These are phyloP conservation scores for Megastigmus dorsalis DNA, from an alignment of 2,888 invertebrate species.

Conservation along the genomic window DNA sequence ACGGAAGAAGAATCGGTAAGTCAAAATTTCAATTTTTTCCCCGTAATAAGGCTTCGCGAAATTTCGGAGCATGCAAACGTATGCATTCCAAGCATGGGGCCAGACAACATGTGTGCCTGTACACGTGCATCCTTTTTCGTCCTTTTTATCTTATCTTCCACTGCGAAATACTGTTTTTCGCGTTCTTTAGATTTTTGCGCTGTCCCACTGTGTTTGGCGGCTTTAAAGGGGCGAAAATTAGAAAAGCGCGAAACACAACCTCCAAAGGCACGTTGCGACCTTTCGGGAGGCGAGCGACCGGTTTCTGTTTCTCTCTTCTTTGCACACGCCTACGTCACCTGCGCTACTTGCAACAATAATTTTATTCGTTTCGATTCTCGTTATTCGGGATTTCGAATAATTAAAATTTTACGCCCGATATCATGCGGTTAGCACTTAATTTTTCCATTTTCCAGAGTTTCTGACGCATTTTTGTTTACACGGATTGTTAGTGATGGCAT, in stretches of 20 bases:
- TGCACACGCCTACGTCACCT: slow-evolving; percentile 24
- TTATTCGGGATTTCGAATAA: too few species aligned
- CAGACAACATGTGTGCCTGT: slow-evolving; percentile 3
- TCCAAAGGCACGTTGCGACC: slow-evolving; percentile 43
- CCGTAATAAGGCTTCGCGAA: neutral
- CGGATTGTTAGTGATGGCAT: neutral
- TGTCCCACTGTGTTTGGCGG: neutral
- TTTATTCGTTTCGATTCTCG: neutral
- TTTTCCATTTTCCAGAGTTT: neutral
- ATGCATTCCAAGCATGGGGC: neutral
- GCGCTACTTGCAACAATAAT: neutral
- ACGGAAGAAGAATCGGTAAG: slow-evolving; percentile 55
- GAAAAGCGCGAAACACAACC: slow-evolving; percentile 27
- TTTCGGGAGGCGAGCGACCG: slow-evolving; percentile 25
- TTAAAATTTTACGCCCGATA: neutral
- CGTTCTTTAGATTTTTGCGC: neutral
- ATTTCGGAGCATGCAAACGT: neutral
- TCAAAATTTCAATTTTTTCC: neutral
- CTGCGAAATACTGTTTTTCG: neutral
- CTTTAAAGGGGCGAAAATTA: neutral
- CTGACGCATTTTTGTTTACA: neutral
- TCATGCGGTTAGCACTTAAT: too few species aligned
- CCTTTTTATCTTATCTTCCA: neutral
- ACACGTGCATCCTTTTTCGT: slow-evolving; percentile 30
- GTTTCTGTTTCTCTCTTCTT: slow-evolving; percentile 6